Conservation (phyloP, 2,113 vertebrate species). For the Microtus montanus region DNA sequence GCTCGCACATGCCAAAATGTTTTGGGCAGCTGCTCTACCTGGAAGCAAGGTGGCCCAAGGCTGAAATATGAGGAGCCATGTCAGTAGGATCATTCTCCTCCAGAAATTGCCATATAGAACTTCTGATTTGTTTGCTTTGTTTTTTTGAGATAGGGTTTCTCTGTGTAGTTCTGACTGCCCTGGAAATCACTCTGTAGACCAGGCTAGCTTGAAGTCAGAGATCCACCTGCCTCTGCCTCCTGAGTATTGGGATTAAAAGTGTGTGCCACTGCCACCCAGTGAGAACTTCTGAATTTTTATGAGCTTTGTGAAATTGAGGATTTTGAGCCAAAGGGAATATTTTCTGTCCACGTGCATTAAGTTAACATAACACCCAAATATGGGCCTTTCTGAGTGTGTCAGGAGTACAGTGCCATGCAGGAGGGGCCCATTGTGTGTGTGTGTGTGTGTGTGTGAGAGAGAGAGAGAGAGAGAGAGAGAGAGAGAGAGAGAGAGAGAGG, state of each 20-base stretch:
- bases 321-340: neutral
- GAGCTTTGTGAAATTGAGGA: conserved; percentile 26
- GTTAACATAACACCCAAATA: neutral
- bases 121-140: neutral
- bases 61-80: neutral
- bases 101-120: neutral
- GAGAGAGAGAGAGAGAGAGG: too few species aligned
- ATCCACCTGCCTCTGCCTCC: neutral
- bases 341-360: neutral
- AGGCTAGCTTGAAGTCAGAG: neutral
- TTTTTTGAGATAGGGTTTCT: neutral
- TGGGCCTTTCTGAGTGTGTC: neutral
- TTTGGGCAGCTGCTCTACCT: neutral
- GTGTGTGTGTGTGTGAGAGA: neutral
- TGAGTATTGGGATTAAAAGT: neutral
- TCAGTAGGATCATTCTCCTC: neutral
- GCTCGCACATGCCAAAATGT: neutral
- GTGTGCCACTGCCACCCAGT: neutral
- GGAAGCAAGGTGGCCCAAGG: neutral
- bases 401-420: rapidly evolving
- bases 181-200: neutral
- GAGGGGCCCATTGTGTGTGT: neutral
- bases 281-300: neutral
- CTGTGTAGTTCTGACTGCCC: neutral
- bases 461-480: too few species aligned